Conservation (phyloP, 1,140 invertebrate genomes). For the Meteorus sp. region DNA sequence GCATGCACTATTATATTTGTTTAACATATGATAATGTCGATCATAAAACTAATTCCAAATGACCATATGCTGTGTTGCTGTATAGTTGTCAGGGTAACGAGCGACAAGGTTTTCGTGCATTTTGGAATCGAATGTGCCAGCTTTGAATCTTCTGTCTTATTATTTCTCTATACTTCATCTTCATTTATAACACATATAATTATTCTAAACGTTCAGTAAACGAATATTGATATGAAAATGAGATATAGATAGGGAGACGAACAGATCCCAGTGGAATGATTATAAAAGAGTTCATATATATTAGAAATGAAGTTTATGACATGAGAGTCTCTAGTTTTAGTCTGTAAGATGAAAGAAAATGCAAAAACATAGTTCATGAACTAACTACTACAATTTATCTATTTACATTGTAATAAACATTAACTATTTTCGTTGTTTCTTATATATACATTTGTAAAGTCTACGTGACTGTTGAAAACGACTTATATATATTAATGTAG, state of each 20-base stretch:
- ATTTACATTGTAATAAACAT: conserved; percentile 16
- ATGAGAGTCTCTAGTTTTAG: conserved; percentile 13
- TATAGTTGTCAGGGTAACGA: conserved; percentile 9
- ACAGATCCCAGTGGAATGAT: too few relatives aligned
- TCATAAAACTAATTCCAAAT: conserved; percentile 8
- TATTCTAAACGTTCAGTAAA: neutral
- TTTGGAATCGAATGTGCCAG: conserved; percentile 6
- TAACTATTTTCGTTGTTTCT: conserved; percentile 12
- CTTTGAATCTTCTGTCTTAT: neutral
- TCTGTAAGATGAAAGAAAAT: neutral
- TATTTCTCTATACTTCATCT: neutral
- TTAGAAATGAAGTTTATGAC: too few relatives aligned
- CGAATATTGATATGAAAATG: too few relatives aligned
- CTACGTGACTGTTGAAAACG: conserved; percentile 14
- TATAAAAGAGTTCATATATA: too few relatives aligned
- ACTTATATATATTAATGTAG: neutral
- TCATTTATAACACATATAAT: neutral
- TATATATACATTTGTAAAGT: conserved; percentile 12
- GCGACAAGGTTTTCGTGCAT: conserved; percentile 10
- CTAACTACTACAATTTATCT: neutral
- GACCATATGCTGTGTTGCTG: too few relatives aligned
- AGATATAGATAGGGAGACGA: too few relatives aligned
- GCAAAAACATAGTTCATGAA: neutral
- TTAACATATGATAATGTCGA: too few relatives aligned
- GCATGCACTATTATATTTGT: too few relatives aligned